These are phyloP conservation scores for Pelobates cultripes DNA, from an alignment of 2,797 vertebrate species.

Conservation along the genomic window DNA sequence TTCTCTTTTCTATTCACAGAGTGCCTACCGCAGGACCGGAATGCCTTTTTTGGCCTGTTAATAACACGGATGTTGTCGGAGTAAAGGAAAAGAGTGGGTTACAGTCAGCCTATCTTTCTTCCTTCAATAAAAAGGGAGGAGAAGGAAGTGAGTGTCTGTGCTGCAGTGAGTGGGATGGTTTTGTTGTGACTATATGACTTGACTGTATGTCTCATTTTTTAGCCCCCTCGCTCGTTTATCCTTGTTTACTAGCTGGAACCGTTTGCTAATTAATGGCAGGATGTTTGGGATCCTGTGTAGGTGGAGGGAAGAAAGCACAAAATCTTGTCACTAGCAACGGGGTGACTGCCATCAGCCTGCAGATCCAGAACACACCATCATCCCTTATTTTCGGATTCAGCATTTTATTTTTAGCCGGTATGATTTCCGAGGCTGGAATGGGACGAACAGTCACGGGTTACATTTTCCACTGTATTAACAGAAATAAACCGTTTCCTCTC, in stretches of 20 bases:
- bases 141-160: conserved; percentile 54
- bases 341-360: conserved; percentile 60
- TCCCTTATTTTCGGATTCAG: conserved; percentile 41
- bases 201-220: conserved; percentile 69
- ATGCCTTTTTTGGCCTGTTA: conserved; percentile 93
- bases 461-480: not conserved
- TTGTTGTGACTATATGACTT: conserved; percentile 73
- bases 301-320: conserved; percentile 71
- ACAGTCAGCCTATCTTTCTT: conserved; percentile 65
- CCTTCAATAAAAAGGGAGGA: conserved; percentile 48
- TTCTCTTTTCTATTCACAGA: conserved; percentile 76
- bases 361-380: conserved; percentile 57
- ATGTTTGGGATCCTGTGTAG: conserved; percentile 76
- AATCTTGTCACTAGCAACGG: conserved; percentile 61
- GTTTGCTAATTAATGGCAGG: conserved; percentile 80
- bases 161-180: conserved; percentile 65
- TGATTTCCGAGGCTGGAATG: conserved; percentile 56
- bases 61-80: conserved; percentile 62
- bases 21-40: conserved; percentile 84
- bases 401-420: not conserved
- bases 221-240: conserved; percentile 66
- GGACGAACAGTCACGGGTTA: conserved; percentile 45
- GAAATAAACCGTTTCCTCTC: not conserved
- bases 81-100: conserved; percentile 61
- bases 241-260: conserved; percentile 74